phyloP scores from a whole-genome alignment of 2,888 invertebrate species.

The Troglohyphantes excavatus region DNA sequence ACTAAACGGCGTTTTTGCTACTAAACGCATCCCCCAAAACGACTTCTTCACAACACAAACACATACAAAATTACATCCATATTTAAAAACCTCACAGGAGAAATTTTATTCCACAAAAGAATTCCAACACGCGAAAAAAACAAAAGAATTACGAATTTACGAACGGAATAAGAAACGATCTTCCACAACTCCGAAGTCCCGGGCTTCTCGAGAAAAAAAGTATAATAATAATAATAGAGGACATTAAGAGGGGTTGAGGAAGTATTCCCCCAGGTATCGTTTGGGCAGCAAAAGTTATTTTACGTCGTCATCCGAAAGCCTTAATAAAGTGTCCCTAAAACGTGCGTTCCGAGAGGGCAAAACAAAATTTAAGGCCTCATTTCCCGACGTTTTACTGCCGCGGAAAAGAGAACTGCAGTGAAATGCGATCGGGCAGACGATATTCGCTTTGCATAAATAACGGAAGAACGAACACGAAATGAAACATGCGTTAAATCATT shows the following conservation, averaged over 20 bases:
- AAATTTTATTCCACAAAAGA: neutral
- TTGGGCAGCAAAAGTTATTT: slow-evolving; percentile 57
- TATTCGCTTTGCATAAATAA: slow-evolving; percentile 33
- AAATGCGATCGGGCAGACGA: slow-evolving; percentile 40
- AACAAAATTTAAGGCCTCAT: slow-evolving; percentile 73
- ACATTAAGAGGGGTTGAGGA: slow-evolving; percentile 60
- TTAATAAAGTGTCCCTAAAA: slow-evolving; percentile 77
- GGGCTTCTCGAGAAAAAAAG: slow-evolving; percentile 20
- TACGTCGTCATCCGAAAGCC: slow-evolving; percentile 63
- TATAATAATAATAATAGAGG: slow-evolving; percentile 58
- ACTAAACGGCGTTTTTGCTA: no score
- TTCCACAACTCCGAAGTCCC: slow-evolving; percentile 10
- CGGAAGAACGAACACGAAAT: slow-evolving; percentile 25
- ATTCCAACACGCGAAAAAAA: neutral
- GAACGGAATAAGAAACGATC: slow-evolving; percentile 11
- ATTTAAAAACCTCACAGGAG: neutral
- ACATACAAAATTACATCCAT: neutral
- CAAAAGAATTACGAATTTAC: slow-evolving; percentile 7
- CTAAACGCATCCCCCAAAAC: no score
- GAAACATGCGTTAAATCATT: slow-evolving; percentile 32
- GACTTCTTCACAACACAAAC: no score
- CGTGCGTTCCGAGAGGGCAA: slow-evolving; percentile 50
- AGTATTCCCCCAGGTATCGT: slow-evolving; percentile 43
- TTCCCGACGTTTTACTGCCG: slow-evolving; percentile 55
- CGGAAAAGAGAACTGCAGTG: slow-evolving; percentile 22